Evolutionary conservation across 2,113 vertebrate species (phyloP), one percentile per base, ranked within the genome.

Genomic region (Laticauda laticaudata): DNA sequence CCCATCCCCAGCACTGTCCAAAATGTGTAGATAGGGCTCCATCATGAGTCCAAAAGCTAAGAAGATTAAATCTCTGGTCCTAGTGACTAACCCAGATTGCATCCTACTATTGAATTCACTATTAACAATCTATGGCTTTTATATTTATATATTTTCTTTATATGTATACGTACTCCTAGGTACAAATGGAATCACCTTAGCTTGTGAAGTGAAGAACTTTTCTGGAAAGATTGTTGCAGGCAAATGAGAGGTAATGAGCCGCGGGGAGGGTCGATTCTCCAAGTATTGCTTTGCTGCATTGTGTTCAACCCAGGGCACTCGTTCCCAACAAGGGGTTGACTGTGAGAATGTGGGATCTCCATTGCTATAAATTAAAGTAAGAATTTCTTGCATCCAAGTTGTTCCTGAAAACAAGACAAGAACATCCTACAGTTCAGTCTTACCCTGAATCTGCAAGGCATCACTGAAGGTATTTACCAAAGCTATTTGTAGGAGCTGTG

Each of bases 301-400:
- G 91, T 97, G 97, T 92, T 98, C 98, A 87, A 98, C 91, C 98
- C 98, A 98, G 0, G 98, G 98, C 5, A 97, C 96, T 53, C 98
- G 93, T 39, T 98, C 97, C 98, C 97, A 98, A 96, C 97, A 98
- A 2, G 97, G 97, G 23, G 97, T 93, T 48, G 95, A 97, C 7
- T 96, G 95, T 0, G 98, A 93, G 0, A 96, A 95, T 0, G 96
- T 98, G 51, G 98, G 94, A 39, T 99, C 98, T 9, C 98, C 98
- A 0, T 98, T 97, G 92, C 96, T 98, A 2, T 98, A 94, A 91
- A 99, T 95, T 86, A 98, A 92, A 1, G 98, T 97, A 81, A 99
- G 92, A 91, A 99, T 98, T 95, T 98, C 98, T 26, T 99, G 98
- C 98, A 99, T 98, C 98, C 98, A 99, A 64, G 96, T 95, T 56